Evolutionary conservation across 2,113 vertebrate genomes (phyloP).

Genomic region (Chiloscyllium plagiosum): DNA sequence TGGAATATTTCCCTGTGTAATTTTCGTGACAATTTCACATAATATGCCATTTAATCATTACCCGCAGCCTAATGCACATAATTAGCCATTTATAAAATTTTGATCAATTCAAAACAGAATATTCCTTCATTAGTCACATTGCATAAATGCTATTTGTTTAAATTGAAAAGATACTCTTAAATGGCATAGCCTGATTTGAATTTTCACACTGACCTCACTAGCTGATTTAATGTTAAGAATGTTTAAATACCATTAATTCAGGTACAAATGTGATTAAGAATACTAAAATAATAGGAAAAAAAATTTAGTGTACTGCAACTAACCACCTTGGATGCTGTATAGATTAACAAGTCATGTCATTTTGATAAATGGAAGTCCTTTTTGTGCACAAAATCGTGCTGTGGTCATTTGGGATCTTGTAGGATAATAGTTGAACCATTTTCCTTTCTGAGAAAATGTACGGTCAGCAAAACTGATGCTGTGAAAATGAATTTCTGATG

Average conservation of each 20-base stretch:
- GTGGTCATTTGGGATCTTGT: neutral
- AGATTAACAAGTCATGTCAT: neutral
- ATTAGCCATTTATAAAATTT: conserved; percentile 11
- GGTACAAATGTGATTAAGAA: neutral
- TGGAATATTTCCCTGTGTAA: neutral
- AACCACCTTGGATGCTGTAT: neutral
- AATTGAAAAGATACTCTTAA: neutral
- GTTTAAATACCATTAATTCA: neutral
- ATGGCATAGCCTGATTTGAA: neutral
- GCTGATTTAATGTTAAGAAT: neutral
- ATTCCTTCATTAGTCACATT: conserved; percentile 4
- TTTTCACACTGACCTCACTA: neutral
- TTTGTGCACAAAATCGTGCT: neutral
- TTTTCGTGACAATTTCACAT: neutral
- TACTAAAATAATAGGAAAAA: neutral
- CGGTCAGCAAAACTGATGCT: neutral
- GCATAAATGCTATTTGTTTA: neutral
- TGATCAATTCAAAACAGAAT: conserved; percentile 23
- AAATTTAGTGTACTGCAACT: neutral
- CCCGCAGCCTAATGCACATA: conserved; percentile 5
- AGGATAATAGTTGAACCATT: conserved; percentile 15
- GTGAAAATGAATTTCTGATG: neutral
- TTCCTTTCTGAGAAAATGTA: conserved; percentile 2
- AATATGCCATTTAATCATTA: conserved; percentile 5
- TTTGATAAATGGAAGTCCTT: conserved; percentile 10